Percentiles rank a stretch among this genome's conserved stretches.
Evolutionary conservation across 2,113 vertebrate species (phyloP).

Genomic region (Hypomesus transpacificus): DNA sequence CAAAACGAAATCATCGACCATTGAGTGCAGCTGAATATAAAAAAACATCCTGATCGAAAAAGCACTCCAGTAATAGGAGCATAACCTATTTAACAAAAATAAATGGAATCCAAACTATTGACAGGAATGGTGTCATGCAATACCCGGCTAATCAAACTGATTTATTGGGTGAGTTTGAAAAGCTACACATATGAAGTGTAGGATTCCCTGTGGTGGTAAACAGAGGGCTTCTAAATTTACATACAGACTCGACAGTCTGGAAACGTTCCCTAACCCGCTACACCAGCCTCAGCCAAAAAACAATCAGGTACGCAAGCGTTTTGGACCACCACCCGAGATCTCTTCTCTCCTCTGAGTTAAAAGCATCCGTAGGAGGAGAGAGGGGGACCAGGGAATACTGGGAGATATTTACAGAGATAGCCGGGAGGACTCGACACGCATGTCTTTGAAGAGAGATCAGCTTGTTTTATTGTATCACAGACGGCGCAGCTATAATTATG

Average conservation of each 20-base stretch:
- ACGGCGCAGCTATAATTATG: conserved; percentile 6
- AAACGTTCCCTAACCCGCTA: conserved; percentile 40
- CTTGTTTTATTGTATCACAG: background rate
- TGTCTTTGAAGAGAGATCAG: conserved; percentile 17
- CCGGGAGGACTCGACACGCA: conserved; percentile 19
- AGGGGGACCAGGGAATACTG: background rate
- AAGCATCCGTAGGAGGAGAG: conserved; percentile 3
- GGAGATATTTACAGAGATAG: conserved; percentile 17
- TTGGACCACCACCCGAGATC: too few relatives aligned
- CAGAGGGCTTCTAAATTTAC: conserved; percentile 22
- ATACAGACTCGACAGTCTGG: conserved; percentile 35
- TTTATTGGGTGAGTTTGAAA: background rate
- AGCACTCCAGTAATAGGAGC: too few relatives aligned
- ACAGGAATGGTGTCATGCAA: background rate
- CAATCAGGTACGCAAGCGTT: too few relatives aligned
- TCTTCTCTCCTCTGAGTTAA: too few relatives aligned
- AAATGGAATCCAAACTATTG: background rate
- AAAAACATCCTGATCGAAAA: too few relatives aligned
- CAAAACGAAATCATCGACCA: too few relatives aligned
- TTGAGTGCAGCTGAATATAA: too few relatives aligned
- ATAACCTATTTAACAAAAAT: background rate
- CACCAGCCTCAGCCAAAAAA: conserved; percentile 11
- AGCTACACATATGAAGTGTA: background rate
- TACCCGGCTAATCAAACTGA: background rate
- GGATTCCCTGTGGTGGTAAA: background rate